phyloP scores from a whole-genome alignment of 2,797 vertebrate genomes.

The Hirundo rustica region DNA sequence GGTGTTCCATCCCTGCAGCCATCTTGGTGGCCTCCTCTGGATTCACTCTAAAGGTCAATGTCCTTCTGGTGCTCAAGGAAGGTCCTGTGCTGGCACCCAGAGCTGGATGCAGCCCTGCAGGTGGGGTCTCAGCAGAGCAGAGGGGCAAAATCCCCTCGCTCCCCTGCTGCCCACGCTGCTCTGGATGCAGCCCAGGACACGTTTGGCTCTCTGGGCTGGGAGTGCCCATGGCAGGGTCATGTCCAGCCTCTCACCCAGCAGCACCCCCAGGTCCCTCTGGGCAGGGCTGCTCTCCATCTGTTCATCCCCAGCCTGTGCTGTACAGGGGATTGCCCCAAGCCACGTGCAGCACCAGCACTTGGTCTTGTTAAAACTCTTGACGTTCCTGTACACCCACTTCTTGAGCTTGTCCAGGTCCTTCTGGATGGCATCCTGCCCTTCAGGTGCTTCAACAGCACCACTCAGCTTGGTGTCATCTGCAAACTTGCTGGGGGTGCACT shows the following conservation, averaged over 20 bases:
- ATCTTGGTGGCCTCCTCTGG: neutral
- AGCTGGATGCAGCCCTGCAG: neutral
- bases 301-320: neutral
- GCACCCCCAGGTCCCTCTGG: neutral
- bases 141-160: neutral
- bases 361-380: neutral
- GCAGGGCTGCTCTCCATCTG: neutral
- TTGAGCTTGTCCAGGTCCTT: neutral
- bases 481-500: neutral
- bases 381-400: neutral
- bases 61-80: too few relatives aligned
- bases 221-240: neutral
- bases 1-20: neutral
- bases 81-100: neutral
- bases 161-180: neutral
- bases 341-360: neutral
- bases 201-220: neutral
- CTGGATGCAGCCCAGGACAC: neutral
- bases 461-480: neutral
- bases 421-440: neutral
- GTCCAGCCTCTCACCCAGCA: neutral
- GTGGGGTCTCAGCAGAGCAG: neutral
- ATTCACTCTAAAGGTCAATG: rapidly evolving
- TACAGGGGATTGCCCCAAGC: rapidly evolving
- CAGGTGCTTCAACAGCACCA: neutral